Evolutionary conservation across 2,113 vertebrate species (phyloP).

Genomic region (Eira barbara): DNA sequence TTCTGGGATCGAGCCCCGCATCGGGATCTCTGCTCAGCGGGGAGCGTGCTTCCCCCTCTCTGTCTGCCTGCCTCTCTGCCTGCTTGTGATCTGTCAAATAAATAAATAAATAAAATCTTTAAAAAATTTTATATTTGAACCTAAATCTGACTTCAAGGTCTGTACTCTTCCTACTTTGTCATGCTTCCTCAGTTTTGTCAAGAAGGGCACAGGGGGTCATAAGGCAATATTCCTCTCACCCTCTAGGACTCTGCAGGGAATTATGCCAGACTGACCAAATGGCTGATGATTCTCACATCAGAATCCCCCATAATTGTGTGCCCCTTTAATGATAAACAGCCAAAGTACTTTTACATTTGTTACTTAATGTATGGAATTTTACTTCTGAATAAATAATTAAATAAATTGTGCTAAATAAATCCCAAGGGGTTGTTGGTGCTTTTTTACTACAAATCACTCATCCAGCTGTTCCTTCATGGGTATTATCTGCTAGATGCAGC

Average conservation of each 20-base stretch:
- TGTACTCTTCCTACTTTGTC: neutral
- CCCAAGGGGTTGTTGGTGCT: neutral
- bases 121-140: neutral
- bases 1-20: no score
- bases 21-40: no score
- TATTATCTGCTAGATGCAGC: slow-evolving; percentile 22
- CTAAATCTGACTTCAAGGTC: neutral
- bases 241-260: neutral
- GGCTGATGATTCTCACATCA: neutral
- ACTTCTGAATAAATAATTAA: slow-evolving; percentile 32
- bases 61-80: no score
- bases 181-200: neutral
- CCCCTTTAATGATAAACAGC: neutral
- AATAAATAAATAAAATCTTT: no score
- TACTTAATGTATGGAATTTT: neutral
- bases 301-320: neutral
- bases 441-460: neutral
- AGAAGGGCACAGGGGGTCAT: neutral
- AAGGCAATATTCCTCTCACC: neutral
- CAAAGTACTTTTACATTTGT: neutral
- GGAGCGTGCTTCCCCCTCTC: no score
- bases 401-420: slow-evolving; percentile 25
- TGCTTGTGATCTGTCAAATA: no score
- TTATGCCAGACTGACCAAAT: neutral
- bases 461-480: slow-evolving; percentile 22